Base-by-base conservation (phyloP, 2,113 vertebrate species). In the Agelaius phoeniceus region DNA sequence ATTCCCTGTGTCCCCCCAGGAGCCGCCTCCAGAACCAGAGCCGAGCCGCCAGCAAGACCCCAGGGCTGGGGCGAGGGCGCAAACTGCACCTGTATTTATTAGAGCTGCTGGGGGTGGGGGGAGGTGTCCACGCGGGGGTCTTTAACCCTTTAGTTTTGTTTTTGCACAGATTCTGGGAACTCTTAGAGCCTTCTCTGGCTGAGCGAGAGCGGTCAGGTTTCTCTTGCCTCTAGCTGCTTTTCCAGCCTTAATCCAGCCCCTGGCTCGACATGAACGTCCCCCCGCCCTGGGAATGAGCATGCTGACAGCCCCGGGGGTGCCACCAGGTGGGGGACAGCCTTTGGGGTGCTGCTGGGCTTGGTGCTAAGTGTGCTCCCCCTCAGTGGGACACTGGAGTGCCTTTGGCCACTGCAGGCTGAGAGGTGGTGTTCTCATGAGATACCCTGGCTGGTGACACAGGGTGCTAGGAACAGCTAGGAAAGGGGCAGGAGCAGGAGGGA, bases 71-170 rank as follows among this genome's bases (percentile, higher is more conserved):
- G 55, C 12, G 3, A 59, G 82, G 51, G 61, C 0, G 1, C 87
- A 75, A 71, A 58, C 67, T 7, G 3, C 77, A 54, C 72, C 12
- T 79, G 49, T 91, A 91, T 93, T 94, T 89, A 82, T 92, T 91
- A 55, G 83, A 87, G 92, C 92, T 96, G 84, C 83, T 77, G 63
- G 83, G 91, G 86, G 27, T 12, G 52, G 58, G 74, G 80, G n/a
- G 54, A 27, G 27, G 59, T 49, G 37, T 72, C 13, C 54, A 33
- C 0, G 4, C 2, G 6, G 58, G 51, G 15, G 35, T 48, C 61
- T 95, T 93, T 94, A 93, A 92, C 73, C 58, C 89, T 89, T 95
- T 89, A 84, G 81, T 95, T 95, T 95, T 87, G 35, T 89, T 92
- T 96, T 95, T 94, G 95, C 97, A 93, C 96, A 94, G 96, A 88